Conservation (phyloP, 2,113 vertebrate genomes). For the Indicator indicator region DNA sequence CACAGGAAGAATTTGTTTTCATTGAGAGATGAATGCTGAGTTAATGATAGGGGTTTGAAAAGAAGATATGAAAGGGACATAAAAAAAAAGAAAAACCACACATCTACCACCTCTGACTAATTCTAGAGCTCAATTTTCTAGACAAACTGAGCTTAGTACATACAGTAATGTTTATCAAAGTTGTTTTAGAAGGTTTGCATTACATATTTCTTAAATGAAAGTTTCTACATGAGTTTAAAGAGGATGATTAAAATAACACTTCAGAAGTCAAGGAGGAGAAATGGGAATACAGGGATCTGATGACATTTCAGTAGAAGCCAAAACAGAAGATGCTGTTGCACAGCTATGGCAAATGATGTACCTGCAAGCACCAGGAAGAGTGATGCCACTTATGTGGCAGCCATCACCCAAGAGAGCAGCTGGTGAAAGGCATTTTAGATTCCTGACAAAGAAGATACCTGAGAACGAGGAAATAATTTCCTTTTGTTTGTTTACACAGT, state of each 20-base stretch:
- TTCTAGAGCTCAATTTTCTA: neutral
- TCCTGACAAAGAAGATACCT: neutral
- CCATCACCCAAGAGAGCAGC: neutral
- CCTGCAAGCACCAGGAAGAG: neutral
- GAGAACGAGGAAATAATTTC: neutral
- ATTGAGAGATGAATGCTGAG: neutral
- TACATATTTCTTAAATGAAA: neutral
- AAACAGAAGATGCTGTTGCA: neutral
- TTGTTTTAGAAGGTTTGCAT: neutral
- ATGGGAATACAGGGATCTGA: neutral
- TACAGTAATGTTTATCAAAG: neutral
- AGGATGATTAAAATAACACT: neutral
- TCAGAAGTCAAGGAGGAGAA: neutral
- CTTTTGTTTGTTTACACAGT: neutral
- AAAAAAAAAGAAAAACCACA: neutral
- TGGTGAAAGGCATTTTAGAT: neutral
- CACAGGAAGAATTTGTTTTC: neutral
- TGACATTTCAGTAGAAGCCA: neutral
- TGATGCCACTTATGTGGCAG: accelerated
- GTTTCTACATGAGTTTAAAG: neutral
- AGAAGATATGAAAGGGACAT: neutral
- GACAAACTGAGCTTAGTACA: neutral
- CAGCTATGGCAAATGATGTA: neutral
- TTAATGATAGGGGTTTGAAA: neutral
- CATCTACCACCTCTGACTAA: neutral